Percentiles rank a stretch among this genome's conserved stretches.
Conservation (phyloP, 2,113 vertebrate genomes). For the Xerus inauris region DNA sequence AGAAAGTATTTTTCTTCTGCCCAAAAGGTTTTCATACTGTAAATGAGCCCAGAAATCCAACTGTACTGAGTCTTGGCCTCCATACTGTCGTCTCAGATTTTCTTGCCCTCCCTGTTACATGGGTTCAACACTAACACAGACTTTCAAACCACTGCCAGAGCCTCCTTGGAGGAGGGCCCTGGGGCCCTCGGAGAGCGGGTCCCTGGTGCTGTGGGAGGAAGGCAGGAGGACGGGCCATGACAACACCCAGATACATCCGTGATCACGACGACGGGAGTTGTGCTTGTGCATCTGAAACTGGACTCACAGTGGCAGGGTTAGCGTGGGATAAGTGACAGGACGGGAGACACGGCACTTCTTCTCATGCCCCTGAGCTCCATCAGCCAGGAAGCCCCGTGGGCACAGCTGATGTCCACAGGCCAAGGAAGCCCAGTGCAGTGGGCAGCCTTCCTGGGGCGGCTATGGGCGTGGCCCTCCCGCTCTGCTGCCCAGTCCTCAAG, state of each 20-base stretch:
- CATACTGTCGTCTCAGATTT: rapidly evolving
- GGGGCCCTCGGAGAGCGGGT: rapidly evolving
- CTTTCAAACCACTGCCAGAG: neutral
- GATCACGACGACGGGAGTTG: neutral
- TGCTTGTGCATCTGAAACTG: neutral
- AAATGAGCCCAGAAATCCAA: neutral
- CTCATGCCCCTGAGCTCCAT: neutral
- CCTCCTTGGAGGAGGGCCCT: neutral
- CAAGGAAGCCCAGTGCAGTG: too few species aligned
- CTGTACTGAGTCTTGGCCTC: neutral
- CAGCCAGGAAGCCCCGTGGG: too few species aligned
- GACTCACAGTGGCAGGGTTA: neutral
- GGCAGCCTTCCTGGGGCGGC: too few species aligned
- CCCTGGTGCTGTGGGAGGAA: rapidly evolving
- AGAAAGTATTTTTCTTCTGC: conserved; percentile 13
- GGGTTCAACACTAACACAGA: rapidly evolving
- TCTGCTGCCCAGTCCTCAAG: too few species aligned
- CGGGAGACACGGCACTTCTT: neutral
- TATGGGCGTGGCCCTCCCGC: too few species aligned
- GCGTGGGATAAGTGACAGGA: neutral
- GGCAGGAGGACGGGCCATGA: neutral
- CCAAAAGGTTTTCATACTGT: neutral
- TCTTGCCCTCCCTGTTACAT: rapidly evolving
- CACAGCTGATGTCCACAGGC: rapidly evolving
- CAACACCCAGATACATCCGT: rapidly evolving